phyloP scores from a whole-genome alignment of 2,797 vertebrate genomes.

The Acropternis orthonyx region DNA sequence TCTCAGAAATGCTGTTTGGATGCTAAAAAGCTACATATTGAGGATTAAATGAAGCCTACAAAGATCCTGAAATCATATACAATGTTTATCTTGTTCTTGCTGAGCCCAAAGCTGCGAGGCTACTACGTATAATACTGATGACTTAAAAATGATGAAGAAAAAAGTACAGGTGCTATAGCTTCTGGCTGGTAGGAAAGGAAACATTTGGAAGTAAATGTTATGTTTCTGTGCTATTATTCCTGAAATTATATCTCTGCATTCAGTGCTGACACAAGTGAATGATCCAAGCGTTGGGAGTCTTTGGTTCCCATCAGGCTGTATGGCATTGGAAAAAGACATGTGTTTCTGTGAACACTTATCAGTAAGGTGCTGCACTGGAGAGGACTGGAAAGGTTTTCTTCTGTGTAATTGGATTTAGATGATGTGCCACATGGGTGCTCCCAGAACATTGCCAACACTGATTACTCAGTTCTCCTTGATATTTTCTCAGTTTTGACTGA shows the following conservation, averaged over 20 bases:
- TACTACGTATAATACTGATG: not conserved
- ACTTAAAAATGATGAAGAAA: not conserved
- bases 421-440: not conserved
- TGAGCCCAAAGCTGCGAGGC: not conserved
- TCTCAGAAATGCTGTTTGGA: not conserved
- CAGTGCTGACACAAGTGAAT: not conserved
- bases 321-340: fast-evolving
- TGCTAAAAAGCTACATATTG: not conserved
- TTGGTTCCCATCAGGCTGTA: not conserved
- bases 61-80: not conserved
- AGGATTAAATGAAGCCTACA: not conserved
- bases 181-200: not conserved
- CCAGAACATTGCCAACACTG: not conserved
- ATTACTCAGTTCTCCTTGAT: not conserved
- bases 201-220: not conserved
- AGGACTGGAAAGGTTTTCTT: not conserved
- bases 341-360: not conserved
- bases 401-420: not conserved
- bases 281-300: not conserved
- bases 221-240: not conserved
- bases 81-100: not conserved
- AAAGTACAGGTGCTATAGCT: not conserved
- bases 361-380: not conserved
- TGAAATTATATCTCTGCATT: not conserved
- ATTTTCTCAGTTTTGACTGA: not conserved